phyloP scores from a whole-genome alignment of 2,113 vertebrate genomes.

The Nothobranchius furzeri region DNA sequence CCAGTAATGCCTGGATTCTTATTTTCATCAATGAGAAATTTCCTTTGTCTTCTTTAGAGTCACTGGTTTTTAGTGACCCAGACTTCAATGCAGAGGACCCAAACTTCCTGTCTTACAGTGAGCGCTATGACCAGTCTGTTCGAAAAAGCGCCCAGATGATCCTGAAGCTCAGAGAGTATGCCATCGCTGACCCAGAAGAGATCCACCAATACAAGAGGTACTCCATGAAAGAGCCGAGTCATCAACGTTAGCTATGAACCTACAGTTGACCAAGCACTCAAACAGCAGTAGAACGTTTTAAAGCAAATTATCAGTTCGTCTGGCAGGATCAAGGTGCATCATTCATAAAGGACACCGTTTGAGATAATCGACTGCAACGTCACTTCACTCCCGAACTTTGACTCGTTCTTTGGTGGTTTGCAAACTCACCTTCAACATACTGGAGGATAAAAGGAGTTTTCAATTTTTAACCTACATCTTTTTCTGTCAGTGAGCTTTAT shows the following conservation, averaged over 20 bases:
- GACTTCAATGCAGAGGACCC: constrained; percentile 89
- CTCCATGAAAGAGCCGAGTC: neutral
- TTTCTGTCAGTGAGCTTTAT: too few relatives aligned
- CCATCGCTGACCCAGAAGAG: constrained; percentile 91
- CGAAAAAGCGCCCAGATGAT: constrained; percentile 91
- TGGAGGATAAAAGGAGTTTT: too few relatives aligned
- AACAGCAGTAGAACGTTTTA: neutral
- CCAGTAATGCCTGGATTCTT: neutral
- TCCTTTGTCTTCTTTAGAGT: constrained; percentile 76
- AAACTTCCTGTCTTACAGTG: constrained; percentile 92
- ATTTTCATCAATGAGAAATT: neutral
- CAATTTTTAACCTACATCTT: neutral
- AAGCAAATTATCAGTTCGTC: neutral
- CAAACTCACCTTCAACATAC: too few relatives aligned
- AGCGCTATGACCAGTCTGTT: constrained; percentile 90
- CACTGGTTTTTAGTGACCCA: constrained; percentile 86
- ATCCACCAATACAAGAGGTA: constrained; percentile 94
- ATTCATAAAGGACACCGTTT: neutral
- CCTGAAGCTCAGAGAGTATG: constrained; percentile 86
- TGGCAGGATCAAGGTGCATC: neutral
- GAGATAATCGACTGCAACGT: neutral
- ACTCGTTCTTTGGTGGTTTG: too few relatives aligned
- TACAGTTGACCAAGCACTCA: neutral
- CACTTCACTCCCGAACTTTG: neutral
- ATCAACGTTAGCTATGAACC: neutral